A percentile compares a stretch with the other conserved stretches of the same genome.
These are phyloP conservation scores for Quiscalus mexicanus DNA, from an alignment of 2,113 vertebrate genomes.

Conservation along the genomic window DNA sequence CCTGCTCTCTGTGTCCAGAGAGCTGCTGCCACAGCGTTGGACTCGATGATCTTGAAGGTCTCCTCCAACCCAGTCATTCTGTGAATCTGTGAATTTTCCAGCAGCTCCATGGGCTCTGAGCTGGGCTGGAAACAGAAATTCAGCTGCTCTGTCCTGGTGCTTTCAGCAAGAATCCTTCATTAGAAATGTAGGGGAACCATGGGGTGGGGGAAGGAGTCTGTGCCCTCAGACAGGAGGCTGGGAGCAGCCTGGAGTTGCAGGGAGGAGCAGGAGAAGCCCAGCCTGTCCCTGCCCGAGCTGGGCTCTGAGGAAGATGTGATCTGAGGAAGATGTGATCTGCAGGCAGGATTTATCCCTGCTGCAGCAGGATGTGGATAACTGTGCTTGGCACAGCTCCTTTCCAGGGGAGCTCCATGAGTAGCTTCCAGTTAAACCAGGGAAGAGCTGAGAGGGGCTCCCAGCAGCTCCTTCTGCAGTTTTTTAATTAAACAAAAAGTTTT, in stretches of 20 bases:
- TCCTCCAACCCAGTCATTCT: not conserved
- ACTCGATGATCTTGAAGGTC: not conserved
- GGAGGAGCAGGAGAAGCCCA: not conserved
- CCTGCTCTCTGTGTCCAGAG: too few species aligned
- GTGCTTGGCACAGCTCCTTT: not conserved
- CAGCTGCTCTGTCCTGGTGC: not conserved
- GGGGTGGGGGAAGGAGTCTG: not conserved
- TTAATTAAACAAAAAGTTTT: not conserved
- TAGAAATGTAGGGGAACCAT: rapidly evolving
- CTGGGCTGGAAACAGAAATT: not conserved
- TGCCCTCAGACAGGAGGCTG: not conserved
- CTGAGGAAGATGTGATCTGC: not conserved
- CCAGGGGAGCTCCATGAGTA: not conserved
- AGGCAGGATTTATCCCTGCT: not conserved
- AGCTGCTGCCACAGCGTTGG: too few species aligned
- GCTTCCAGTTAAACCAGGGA: not conserved
- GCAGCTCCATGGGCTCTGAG: not conserved
- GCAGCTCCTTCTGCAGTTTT: not conserved
- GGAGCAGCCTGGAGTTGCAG: not conserved
- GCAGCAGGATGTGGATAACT: not conserved
- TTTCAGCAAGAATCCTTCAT: not conserved
- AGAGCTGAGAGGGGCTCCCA: not conserved
- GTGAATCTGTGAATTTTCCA: not conserved
- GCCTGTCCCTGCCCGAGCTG: rapidly evolving
- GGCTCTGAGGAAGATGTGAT: not conserved